Evolutionary conservation across 2,888 invertebrate species (phyloP).

Genomic region (Lottia gigantea): DNA sequence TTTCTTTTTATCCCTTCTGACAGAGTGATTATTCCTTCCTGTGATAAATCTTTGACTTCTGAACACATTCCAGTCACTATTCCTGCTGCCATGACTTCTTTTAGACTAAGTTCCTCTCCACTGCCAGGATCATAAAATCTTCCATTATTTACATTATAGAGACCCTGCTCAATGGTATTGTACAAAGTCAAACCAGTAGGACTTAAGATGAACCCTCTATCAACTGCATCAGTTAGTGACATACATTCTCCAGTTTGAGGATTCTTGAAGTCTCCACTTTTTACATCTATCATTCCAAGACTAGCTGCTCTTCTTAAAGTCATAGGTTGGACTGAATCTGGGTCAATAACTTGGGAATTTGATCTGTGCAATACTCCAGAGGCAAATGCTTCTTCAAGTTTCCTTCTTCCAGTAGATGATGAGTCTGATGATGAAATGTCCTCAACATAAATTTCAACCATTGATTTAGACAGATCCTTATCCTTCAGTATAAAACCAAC

Average conservation of each 20-base stretch:
- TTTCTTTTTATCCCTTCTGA: conserved; percentile 74
- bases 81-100: conserved; percentile 62
- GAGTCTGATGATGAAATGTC: conserved; percentile 51
- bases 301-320: conserved; percentile 61
- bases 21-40: conserved; percentile 74
- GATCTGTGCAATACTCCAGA: conserved; percentile 55
- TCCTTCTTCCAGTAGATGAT: conserved; percentile 41
- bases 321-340: conserved; percentile 57
- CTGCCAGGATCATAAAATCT: conserved; percentile 59
- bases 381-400: conserved; percentile 55
- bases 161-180: conserved; percentile 63
- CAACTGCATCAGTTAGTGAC: conserved; percentile 51
- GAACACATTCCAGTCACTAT: conserved; percentile 53
- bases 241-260: conserved; percentile 58
- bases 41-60: conserved; percentile 51
- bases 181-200: conserved; percentile 58
- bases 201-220: conserved; percentile 56
- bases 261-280: conserved; percentile 58
- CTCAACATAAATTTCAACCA: conserved; percentile 55
- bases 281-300: conserved; percentile 70
- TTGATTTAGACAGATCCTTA: conserved; percentile 38
- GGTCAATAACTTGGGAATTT: conserved; percentile 60
- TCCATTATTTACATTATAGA: conserved; percentile 67
- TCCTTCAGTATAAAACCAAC: conserved; percentile 35
- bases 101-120: conserved; percentile 59